Percentiles rank a stretch among this genome's conserved stretches.
These are phyloP conservation scores for Hydractinia symbiolongicarpus DNA, from an alignment of 30 jellyfish, hydroid and myxozoan species.

Conservation along the genomic window DNA sequence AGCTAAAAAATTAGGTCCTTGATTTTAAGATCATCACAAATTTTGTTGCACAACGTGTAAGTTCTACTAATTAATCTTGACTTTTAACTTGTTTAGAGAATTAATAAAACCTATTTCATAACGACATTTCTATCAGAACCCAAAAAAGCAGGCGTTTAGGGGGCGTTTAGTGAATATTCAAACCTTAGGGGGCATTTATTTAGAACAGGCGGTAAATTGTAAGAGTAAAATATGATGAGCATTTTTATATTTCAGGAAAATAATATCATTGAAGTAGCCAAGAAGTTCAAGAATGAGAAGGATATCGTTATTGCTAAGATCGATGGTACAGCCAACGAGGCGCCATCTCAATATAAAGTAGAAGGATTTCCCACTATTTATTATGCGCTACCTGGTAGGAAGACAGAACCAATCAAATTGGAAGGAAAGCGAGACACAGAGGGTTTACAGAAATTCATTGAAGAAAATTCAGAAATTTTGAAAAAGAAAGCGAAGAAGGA, in stretches of 20 bases:
- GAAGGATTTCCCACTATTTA: conserved; percentile 99
- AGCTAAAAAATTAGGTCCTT: too few species aligned
- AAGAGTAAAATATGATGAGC: not conserved
- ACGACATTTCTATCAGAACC: too few species aligned
- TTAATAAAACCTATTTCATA: too few species aligned
- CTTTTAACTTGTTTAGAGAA: too few species aligned
- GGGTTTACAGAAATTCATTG: conserved; percentile 67
- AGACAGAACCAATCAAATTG: conserved; percentile 70
- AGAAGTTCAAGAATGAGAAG: conserved; percentile 77
- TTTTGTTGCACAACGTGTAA: too few species aligned
- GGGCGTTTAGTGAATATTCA: not conserved
- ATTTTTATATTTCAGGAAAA: conserved; percentile 46
- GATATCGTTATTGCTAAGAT: conserved; percentile 88
- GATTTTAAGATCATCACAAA: too few species aligned
- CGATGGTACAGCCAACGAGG: conserved; percentile 94
- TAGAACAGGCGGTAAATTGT: not conserved
- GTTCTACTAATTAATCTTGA: too few species aligned
- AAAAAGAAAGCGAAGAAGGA: conserved; percentile 58
- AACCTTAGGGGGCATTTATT: not conserved
- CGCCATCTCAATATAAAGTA: conserved; percentile 64
- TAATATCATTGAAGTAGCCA: conserved; percentile 74
- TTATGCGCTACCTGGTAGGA: conserved; percentile 92
- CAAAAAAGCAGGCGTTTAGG: too few species aligned
- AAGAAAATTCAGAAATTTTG: conserved; percentile 56
- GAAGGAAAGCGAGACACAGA: conserved; percentile 86